These are phyloP conservation scores for Rhabditoides inermis DNA, from an alignment of 2,888 invertebrate species.

Conservation along the genomic window DNA sequence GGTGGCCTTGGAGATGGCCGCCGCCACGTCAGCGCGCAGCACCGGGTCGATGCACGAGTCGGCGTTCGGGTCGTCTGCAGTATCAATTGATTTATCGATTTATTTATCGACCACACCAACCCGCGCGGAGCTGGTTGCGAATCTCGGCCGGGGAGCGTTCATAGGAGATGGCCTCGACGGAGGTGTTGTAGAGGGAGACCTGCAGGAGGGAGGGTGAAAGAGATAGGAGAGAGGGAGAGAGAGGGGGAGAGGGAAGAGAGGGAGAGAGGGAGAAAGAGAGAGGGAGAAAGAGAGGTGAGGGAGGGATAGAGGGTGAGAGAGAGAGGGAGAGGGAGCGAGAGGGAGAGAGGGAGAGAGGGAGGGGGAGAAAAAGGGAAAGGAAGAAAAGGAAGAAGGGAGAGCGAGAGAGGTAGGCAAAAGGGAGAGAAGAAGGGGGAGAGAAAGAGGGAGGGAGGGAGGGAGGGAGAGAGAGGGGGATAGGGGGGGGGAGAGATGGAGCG, in stretches of 20 bases:
- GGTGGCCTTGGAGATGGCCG: conserved; percentile 18
- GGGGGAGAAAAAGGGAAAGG: conserved; percentile 1
- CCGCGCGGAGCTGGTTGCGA: too few species aligned
- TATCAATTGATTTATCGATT: too few species aligned
- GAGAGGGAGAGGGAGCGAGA: neutral
- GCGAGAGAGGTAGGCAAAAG: neutral
- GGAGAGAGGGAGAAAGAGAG: neutral
- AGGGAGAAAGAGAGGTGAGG: neutral
- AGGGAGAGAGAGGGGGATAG: neutral
- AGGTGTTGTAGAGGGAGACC: too few species aligned
- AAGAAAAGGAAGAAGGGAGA: neutral
- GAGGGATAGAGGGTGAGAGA: conserved; percentile 1
- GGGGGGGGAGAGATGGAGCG: neutral
- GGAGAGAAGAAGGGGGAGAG: neutral
- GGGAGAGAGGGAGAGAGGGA: conserved; percentile 1
- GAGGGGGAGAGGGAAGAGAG: neutral
- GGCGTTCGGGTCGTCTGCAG: conserved; percentile 21
- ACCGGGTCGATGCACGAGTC: conserved; percentile 17
- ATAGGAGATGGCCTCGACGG: too few species aligned
- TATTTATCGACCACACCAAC: too few species aligned
- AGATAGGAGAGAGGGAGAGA: neutral
- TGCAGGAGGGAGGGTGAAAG: too few species aligned
- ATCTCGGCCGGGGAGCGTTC: too few species aligned
- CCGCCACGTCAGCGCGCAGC: conserved; percentile 13
- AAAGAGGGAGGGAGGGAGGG: neutral